These are phyloP conservation scores for Octodonta nipae DNA, from an alignment of 2,888 invertebrate genomes.

Conservation along the genomic window DNA sequence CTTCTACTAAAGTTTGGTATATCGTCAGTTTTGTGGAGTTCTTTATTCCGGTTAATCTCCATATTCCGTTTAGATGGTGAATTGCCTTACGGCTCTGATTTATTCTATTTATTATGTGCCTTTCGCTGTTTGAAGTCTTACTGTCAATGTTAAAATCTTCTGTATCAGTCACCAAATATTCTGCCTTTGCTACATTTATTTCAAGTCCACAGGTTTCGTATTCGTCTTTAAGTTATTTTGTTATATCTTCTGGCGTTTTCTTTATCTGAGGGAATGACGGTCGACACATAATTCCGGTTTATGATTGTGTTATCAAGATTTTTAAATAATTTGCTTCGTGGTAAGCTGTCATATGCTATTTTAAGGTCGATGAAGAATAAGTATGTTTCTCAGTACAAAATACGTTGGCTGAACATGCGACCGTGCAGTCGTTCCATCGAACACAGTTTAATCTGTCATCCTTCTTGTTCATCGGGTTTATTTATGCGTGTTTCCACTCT, in stretches of 20 bases:
- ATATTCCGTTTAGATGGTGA: no score
- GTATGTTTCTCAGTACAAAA: no score
- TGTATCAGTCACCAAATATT: no score
- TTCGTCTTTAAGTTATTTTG: neutral
- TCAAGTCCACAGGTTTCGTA: conserved; percentile 1
- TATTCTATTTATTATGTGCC: neutral
- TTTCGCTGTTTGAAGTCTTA: conserved; percentile 1
- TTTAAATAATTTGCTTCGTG: neutral
- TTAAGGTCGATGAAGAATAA: conserved; percentile 1
- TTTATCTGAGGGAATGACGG: neutral
- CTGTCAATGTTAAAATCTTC: conserved; percentile 1
- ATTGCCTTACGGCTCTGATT: no score
- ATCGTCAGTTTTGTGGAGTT: neutral
- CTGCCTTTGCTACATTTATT: neutral
- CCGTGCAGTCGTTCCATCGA: no score
- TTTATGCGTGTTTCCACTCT: no score
- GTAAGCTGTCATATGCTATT: neutral
- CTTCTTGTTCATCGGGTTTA: no score
- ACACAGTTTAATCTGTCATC: no score
- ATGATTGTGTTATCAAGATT: neutral
- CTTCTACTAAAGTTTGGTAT: neutral
- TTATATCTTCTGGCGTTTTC: neutral
- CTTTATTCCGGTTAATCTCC: neutral
- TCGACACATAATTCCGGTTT: neutral
- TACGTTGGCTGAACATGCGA: no score